Base-by-base conservation (phyloP, 2,888 invertebrate genomes). In the Melipona bicolor region DNA sequence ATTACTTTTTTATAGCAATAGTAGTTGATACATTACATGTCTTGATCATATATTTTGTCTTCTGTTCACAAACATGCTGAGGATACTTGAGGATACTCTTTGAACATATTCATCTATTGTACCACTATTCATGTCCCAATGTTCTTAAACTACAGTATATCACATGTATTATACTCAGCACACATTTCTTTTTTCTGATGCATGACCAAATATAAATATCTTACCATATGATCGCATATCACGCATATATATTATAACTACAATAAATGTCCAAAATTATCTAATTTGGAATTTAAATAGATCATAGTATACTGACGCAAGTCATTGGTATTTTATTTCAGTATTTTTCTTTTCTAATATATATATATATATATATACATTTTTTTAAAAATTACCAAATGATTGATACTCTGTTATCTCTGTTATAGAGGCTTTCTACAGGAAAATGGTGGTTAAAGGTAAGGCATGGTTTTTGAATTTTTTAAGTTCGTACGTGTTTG, bases 371-470 rank as follows among this genome's bases (percentile, higher is more conserved):
- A 71, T 74, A 56, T 36, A 11, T 43, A 43, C 43, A 43, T 43
- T 43, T 43, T 43, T 43, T 59, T 67, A 73, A 68, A 76, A 68
- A 71, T 72, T 77, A 76, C 52, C 72, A 78, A 54, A 64, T 77
- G 52, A 85, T 83, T 88, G 73, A 88, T 84, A 77, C 17, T 61
- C 80, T 88, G 49, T 89, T 89, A 89, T 89, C 84, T 89, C 94
- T 95, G 94, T 95, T 96, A 94, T 96, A 96, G 96, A 96, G 95
- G 94, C 95, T 96, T 95, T 95, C 95, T 93, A 95, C 95, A 94
- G 96, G 96, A 93, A 96, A 96, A 95, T 95, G 95, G 95, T 96
- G 95, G 95, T 95, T 95, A 91, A 96, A 96, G 96, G 96, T 96
- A 96, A 96, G 93, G 93, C 91, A 93, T 91, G 88, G 84, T 90